Evolutionary conservation across 2,797 vertebrate genomes (phyloP), one percentile per base, ranked within the genome.

Genomic region (Sternotherus odoratus): DNA sequence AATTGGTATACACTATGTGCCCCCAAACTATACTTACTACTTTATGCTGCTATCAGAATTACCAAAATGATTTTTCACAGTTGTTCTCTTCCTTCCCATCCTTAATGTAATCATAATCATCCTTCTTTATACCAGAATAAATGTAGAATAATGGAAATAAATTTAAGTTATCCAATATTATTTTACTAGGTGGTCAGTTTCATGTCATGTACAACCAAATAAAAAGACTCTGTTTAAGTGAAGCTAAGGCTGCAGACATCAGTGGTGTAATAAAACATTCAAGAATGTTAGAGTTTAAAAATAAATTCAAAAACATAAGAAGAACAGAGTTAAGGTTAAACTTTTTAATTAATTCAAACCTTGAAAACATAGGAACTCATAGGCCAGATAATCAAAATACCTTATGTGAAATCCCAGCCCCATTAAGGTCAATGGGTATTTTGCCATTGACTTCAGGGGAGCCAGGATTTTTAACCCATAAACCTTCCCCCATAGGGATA

Each of bases 251-350:
- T 46, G 53, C 79, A 43, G n/a, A 28, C 26, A 0, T 84, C 30
- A 82, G 83, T 88, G 60, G 21, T 78, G 2, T 63, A 11, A 12
- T 21, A 63, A 66, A 5, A 9, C 30, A 9, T 56, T 1, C 48
- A 87, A 86, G 5, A 51, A 46, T 39, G 17, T 9, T 48, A 36
- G 6, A 83, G 8, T 39, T 69, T 46, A 81, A 69, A 39, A 69
- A 39, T 49, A 56, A 63, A 54, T 51, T 24, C n/a, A 28, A 5
- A 54, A 72, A 7, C 0, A n/a, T 26, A 30, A 83, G 39, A 77
- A 2, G 0, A 53, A 11, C 4, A 66, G 0, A 28, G 7, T 6
- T 74, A 48, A 26, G 5, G 4, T 54, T 86, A 77, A 80, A n/a
- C 6, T 13, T 82, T 89, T 36, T 5, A 78, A 0, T 63, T 49